phyloP scores from a whole-genome alignment of 1,140 invertebrate species.

The Portunus trituberculatus region DNA sequence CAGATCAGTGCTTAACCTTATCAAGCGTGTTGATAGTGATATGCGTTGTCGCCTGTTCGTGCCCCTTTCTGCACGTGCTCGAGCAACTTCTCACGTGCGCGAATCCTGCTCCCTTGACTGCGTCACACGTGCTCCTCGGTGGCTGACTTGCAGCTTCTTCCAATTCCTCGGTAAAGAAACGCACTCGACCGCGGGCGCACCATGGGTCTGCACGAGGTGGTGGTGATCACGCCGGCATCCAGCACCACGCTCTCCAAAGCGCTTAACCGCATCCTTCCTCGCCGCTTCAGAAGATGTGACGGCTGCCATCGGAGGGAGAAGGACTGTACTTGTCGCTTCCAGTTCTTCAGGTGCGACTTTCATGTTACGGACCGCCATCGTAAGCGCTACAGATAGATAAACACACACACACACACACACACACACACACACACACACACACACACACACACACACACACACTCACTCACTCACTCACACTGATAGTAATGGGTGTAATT shows the following conservation, averaged over 20 bases:
- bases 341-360: not conserved
- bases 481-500: no score
- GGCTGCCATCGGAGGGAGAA: not conserved
- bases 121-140: not conserved
- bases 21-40: not conserved
- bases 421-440: not conserved
- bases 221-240: not conserved
- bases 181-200: not conserved
- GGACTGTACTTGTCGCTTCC: slow-evolving; percentile 33
- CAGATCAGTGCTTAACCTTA: not conserved
- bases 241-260: not conserved
- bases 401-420: not conserved
- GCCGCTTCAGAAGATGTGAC: slow-evolving; percentile 24
- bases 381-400: not conserved
- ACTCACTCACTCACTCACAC: no score
- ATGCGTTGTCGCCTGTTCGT: not conserved
- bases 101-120: not conserved
- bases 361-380: no score
- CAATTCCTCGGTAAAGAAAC: not conserved
- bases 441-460: no score
- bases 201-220: slow-evolving; percentile 34
- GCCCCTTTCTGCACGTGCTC: not conserved
- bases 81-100: not conserved
- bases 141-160: not conserved
- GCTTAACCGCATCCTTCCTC: not conserved